Base-by-base conservation (phyloP, 2,113 vertebrate genomes). In the Poicephalus meyeri region DNA sequence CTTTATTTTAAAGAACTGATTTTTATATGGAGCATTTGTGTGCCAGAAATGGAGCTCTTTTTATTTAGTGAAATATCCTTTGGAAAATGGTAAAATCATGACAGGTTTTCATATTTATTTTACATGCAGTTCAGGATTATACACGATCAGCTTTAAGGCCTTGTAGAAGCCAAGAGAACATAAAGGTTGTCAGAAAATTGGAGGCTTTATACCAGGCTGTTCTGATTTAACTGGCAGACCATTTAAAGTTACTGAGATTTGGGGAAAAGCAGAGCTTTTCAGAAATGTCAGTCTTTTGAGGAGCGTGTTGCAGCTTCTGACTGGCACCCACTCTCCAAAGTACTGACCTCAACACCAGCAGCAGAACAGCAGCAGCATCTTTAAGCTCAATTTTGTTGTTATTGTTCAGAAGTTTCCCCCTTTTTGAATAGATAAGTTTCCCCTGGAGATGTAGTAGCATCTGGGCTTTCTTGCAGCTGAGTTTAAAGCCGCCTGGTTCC, bases 401-500 rank as follows among this genome's bases (percentile, higher is more conserved):
- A 76, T 89, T 96, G 91, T 92, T 94, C 52, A 63, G 84, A 89
- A 96, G 61, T 95, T 96, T 93, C 83, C 70, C 47, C 25, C 26
- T 92, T 95, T 80, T 89, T 91, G 95, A 97, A 91, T 81, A 95
- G 85, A 87, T 92, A 82, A 96, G 89, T 94, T 97, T 97, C 96
- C 96, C 95, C 88, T 8, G 23, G 94, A 96, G 95, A 96, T 86
- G 76, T 24, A 86, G 91, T 71, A 96, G 97, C 97, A 96, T 97
- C 97, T 97, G 94, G 89, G 94, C 95, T 93, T 97, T 97, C 96
- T 93, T 97, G 91, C 97, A 96, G 95, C 56, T 96, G 96, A 92
- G 97, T 92, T 97, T 96, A 96, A 97, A 98, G 97, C 95, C 47
- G 88, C 95, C 92, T 97, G 87, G 91, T 97, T 98, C 96, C 66